phyloP scores from a whole-genome alignment of 53 echinoderm and acorn worm genomes.

The Astropecten irregularis region DNA sequence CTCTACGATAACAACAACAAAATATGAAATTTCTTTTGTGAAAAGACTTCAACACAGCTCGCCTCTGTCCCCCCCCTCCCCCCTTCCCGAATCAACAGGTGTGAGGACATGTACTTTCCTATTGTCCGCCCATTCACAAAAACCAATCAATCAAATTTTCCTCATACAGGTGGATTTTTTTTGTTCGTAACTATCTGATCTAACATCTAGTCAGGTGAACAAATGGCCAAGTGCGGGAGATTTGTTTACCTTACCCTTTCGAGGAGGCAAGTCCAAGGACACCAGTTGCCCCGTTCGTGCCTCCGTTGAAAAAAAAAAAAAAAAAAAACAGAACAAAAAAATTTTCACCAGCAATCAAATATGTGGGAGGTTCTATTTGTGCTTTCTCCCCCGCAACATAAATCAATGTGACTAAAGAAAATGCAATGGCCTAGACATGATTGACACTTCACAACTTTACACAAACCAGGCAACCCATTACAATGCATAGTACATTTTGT shows the following conservation, averaged over 20 bases:
- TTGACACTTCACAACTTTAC: too few species aligned
- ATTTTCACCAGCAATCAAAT: too few species aligned
- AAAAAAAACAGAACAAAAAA: too few species aligned
- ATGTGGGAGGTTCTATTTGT: too few species aligned
- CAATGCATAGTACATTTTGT: too few species aligned
- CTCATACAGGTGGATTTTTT: background rate
- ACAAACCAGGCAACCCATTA: too few species aligned
- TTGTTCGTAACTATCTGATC: background rate
- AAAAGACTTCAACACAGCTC: background rate
- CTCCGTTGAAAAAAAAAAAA: too few species aligned
- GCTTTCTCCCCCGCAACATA: too few species aligned
- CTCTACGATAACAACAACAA: background rate
- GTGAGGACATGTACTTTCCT: constrained; percentile 15
- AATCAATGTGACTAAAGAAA: too few species aligned
- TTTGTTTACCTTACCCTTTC: background rate
- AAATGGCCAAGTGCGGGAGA: background rate
- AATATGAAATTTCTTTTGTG: too few species aligned
- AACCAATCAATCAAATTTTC: constrained; percentile 35
- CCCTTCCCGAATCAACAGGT: background rate
- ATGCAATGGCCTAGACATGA: too few species aligned
- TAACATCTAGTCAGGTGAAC: constrained; percentile 7
- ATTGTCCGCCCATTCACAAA: background rate
- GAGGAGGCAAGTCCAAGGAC: constrained; percentile 2
- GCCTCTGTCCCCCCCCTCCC: too few species aligned
- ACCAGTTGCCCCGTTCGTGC: background rate